Percentiles rank a stretch among this genome's conserved stretches.
Evolutionary conservation across 2,888 invertebrate species (phyloP).

Genomic region (Lepidonotus clava): DNA sequence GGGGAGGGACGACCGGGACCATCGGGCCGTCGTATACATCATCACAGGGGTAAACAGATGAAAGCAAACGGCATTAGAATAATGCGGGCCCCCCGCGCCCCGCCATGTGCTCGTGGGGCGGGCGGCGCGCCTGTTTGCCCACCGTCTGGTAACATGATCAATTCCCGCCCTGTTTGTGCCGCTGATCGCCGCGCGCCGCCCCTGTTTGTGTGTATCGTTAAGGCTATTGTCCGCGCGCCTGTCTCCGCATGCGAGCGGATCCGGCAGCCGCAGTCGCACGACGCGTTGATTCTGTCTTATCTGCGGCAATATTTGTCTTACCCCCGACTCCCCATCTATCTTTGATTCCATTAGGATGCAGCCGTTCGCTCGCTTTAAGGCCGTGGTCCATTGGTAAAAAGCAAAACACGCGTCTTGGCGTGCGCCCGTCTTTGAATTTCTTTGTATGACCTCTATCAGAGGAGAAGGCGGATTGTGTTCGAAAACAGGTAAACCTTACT

Average conservation of each 20-base stretch:
- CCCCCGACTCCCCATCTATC: not conserved
- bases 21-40: not conserved
- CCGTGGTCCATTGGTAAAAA: no score
- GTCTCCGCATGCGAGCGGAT: not conserved
- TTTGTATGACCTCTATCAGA: no score
- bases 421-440: no score
- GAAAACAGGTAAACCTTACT: no score
- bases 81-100: no score
- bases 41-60: constrained; percentile 21
- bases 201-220: not conserved
- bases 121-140: constrained; percentile 24
- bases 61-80: constrained; percentile 27
- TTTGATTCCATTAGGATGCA: constrained; percentile 15
- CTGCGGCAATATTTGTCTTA: constrained; percentile 8
- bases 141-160: constrained; percentile 48
- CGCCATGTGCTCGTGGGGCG: no score
- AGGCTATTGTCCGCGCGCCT: not conserved
- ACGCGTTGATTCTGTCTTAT: not conserved
- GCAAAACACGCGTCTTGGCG: no score
- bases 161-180: not conserved
- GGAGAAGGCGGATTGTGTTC: no score
- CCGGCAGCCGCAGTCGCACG: not conserved
- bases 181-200: not conserved
- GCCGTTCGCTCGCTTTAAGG: no score
- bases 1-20: no score